Conservation (phyloP, 53 echinoderm and acorn worm species). For the Paracentrotus lividus region DNA sequence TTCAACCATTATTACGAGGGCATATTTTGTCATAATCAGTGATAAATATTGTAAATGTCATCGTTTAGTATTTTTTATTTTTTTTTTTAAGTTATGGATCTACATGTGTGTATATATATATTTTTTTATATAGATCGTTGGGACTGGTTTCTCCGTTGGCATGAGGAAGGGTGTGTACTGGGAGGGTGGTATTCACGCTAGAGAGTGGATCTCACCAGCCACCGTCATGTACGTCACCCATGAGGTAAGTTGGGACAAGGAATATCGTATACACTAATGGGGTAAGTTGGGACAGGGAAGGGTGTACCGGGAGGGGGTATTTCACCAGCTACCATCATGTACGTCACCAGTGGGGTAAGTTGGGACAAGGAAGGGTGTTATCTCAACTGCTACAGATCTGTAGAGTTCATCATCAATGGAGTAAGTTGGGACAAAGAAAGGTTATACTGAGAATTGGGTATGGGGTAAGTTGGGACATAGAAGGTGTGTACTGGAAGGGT, state of each 20-base stretch:
- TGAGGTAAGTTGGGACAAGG: not conserved
- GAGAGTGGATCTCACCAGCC: conserved; percentile 70
- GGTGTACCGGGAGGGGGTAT: conserved; percentile 61
- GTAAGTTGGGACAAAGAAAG: no score
- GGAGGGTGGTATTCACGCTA: conserved; percentile 69
- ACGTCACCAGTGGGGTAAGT: conserved; percentile 24
- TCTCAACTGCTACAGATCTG: no score
- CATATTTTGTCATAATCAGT: no score
- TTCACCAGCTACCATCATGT: conserved; percentile 66
- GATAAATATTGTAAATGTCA: no score
- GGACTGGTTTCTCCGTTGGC: not conserved
- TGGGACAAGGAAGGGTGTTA: no score
- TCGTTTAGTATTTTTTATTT: no score
- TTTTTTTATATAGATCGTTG: conserved; percentile 2
- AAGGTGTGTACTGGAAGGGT: no score
- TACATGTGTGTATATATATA: no score
- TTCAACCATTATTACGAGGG: no score
- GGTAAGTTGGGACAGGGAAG: not conserved
- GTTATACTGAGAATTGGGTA: no score
- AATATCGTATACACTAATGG: not conserved
- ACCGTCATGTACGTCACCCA: conserved; percentile 58
- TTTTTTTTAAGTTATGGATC: not conserved
- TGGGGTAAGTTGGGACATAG: no score
- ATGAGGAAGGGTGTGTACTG: conserved; percentile 40
- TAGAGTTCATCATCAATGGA: no score